Evolutionary conservation across 2,888 invertebrate genomes (phyloP).

Genomic region (Eucera pruinosa): DNA sequence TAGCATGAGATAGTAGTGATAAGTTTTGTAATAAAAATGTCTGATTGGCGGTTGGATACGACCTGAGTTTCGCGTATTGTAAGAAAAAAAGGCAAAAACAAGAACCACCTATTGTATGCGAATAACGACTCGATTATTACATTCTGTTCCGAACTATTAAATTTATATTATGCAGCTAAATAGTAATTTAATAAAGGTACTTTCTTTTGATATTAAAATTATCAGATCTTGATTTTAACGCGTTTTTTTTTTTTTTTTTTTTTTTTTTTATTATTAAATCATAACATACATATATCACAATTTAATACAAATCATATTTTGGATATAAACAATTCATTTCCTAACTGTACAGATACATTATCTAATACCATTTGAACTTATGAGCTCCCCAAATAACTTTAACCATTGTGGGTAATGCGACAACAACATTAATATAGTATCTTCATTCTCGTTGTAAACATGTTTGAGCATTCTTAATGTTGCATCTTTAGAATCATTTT

Average conservation of each 20-base stretch:
- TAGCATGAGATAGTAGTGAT: constrained; percentile 33
- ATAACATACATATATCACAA: not conserved
- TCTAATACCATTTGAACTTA: not conserved
- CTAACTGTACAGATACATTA: not conserved
- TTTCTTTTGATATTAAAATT: constrained; percentile 55
- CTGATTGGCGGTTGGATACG: constrained; percentile 24
- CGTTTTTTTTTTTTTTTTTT: not conserved
- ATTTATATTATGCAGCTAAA: constrained; percentile 42
- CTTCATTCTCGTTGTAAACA: constrained; percentile 64
- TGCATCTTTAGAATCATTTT: constrained; percentile 66
- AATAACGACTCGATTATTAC: constrained; percentile 47
- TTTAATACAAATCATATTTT: not conserved
- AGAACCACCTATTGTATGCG: constrained; percentile 56
- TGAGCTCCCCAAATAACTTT: constrained; percentile 50
- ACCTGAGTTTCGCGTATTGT: constrained; percentile 24
- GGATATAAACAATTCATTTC: not conserved
- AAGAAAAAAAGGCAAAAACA: constrained; percentile 18
- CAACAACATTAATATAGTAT: constrained; percentile 70
- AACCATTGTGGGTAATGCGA: constrained; percentile 79
- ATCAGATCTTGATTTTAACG: constrained; percentile 21
- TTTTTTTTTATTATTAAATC: constrained; percentile 14
- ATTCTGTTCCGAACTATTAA: constrained; percentile 53
- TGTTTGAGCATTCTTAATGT: constrained; percentile 64
- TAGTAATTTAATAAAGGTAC: constrained; percentile 51
- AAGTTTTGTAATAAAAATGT: constrained; percentile 41